Evolutionary conservation across 2,888 invertebrate species (phyloP), one percentile per base, ranked within the genome.

Genomic region (Pterostichus niger): DNA sequence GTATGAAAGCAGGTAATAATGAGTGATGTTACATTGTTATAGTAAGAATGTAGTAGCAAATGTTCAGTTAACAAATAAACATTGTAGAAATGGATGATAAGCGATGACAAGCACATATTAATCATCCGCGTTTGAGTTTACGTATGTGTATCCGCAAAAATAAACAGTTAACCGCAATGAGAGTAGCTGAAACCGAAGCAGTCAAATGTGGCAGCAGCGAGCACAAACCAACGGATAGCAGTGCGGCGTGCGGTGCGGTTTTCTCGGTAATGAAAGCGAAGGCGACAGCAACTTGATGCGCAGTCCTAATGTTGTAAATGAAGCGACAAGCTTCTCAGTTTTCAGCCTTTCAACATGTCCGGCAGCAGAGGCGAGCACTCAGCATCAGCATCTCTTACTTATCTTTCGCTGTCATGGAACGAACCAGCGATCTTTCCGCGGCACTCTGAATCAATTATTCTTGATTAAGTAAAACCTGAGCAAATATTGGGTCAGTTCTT

Each of bases 401-500:
- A 40, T 40, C 40, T 40, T 9, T 9, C 40, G 40, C 40, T 9
- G 40, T 40, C 40, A 40, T 3, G 40, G 40, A 40, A 40, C 40
- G 40, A 40, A 40, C 6, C 6, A 40, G 40, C 40, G 40, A 40
- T 40, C 40, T 40, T 40, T 40, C 40, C 40, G 9, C 40, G 40
- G 3, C 40, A 40, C 46, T 35, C 46, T 40, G 56, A 81, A 81
- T 75, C 82, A 82, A 82, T 82, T 82, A 82, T 82, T 82, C 75
- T 61, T 75, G 75, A 82, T 82, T 75, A 82, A 46, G 75, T 82
- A 82, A 82, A 82, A 82, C 82, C 75, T 73, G 80, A 33, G 75
- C 82, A 82, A 82, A 82, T 82, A 82, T 82, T 82, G 82, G 82
- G 75, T 75, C 82, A 82, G 75, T 73, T 75, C 73, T 81, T 81